Conservation (phyloP, 2,797 vertebrate genomes). For the Spondyliosoma cantharus region DNA sequence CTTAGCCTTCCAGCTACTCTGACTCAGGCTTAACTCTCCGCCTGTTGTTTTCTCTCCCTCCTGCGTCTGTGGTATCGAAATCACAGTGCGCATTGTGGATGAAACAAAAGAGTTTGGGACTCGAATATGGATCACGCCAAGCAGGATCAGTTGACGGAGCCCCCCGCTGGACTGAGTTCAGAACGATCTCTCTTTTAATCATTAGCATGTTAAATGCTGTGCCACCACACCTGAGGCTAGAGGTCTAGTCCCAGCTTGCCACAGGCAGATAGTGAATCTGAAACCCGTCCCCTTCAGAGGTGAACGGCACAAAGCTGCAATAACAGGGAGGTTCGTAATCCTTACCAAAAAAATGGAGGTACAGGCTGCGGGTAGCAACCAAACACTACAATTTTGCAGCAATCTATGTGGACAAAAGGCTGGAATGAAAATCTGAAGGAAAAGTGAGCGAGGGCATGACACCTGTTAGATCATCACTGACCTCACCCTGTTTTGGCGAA, state of each 20-base stretch:
- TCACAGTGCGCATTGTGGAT: constrained; percentile 52
- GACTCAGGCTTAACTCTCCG: constrained; percentile 83
- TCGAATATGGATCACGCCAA: constrained; percentile 34
- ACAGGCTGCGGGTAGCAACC: constrained; percentile 45
- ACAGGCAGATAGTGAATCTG: constrained; percentile 42
- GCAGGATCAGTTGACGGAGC: constrained; percentile 14
- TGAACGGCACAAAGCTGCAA: constrained; percentile 39
- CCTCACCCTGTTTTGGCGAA: constrained; percentile 10
- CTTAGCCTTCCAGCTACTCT: constrained; percentile 82
- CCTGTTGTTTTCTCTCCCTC: constrained; percentile 80
- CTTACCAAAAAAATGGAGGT: constrained; percentile 45
- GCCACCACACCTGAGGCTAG: constrained; percentile 64
- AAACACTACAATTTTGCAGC: constrained; percentile 26
- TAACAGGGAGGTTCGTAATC: constrained; percentile 35
- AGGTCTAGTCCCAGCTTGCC: constrained; percentile 61
- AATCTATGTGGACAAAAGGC: constrained; percentile 20
- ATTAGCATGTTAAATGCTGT: constrained; percentile 40
- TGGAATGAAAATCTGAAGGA: constrained; percentile 21
- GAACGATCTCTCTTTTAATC: constrained; percentile 40
- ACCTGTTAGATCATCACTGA: constrained; percentile 33
- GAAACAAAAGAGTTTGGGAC: constrained; percentile 63
- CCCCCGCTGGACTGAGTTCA: constrained; percentile 45
- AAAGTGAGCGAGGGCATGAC: constrained; percentile 1
- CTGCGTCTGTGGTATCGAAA: constrained; percentile 65
- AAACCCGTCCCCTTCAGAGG: constrained; percentile 35